A percentile compares a stretch with the other conserved stretches of the same genome.
Conservation (phyloP, 2,113 vertebrate species). For the Pollimyrus isidori region DNA sequence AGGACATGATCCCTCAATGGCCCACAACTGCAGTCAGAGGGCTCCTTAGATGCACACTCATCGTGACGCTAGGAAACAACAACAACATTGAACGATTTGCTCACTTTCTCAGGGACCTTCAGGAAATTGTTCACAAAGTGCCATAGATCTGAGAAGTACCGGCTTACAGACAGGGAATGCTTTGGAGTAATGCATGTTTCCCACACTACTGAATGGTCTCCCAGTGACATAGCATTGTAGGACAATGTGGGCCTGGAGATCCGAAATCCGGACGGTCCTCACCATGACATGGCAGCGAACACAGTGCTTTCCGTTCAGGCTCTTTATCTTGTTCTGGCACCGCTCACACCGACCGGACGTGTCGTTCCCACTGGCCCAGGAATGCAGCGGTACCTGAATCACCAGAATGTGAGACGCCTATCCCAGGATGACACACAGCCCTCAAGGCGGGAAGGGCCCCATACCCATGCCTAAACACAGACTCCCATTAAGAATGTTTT, state of each 20-base stretch:
- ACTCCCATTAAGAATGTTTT: neutral
- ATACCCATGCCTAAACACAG: neutral
- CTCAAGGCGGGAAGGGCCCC: neutral
- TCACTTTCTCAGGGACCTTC: neutral
- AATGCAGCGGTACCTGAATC: conserved; percentile 62
- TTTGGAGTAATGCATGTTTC: neutral
- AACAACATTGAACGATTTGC: neutral
- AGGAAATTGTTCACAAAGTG: neutral
- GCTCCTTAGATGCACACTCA: conserved; percentile 61
- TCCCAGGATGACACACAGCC: conserved; percentile 11
- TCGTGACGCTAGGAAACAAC: conserved; percentile 68
- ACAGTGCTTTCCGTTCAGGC: conserved; percentile 70
- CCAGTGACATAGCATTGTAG: neutral
- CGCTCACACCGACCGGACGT: conserved; percentile 68
- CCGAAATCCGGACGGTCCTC: conserved; percentile 6
- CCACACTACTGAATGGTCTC: neutral
- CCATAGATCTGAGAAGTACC: neutral
- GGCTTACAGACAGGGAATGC: neutral
- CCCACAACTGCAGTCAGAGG: conserved; percentile 71
- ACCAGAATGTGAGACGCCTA: conserved; percentile 4
- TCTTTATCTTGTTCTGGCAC: conserved; percentile 83
- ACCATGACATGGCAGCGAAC: conserved; percentile 84
- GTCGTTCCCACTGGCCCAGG: conserved; percentile 76
- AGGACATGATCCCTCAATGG: conserved; percentile 75
- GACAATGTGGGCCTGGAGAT: neutral